phyloP scores from a whole-genome alignment of 2,113 vertebrate genomes.

The Petrocephalus zakoni region DNA sequence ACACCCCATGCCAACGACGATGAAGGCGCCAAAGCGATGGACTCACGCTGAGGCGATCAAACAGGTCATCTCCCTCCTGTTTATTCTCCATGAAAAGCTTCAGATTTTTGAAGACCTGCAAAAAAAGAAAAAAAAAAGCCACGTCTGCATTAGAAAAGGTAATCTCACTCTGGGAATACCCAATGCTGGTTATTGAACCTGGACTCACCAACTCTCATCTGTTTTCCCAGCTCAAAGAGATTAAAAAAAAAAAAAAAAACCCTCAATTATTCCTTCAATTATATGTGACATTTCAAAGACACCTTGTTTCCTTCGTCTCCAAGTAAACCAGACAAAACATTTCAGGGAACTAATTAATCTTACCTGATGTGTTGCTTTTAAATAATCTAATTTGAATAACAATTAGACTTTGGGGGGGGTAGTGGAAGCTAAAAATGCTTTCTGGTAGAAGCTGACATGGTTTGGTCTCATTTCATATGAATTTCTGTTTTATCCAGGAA shows the following conservation, averaged over 20 bases:
- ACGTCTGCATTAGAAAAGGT: conserved; percentile 14
- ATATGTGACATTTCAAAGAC: conserved; percentile 50
- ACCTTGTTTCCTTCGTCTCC: conserved; percentile 11
- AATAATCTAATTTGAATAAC: conserved; percentile 37
- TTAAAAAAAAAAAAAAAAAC: not conserved
- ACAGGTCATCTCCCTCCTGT: conserved; percentile 60
- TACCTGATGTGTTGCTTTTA: conserved; percentile 48
- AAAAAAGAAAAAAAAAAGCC: not conserved
- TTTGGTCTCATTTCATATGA: not conserved
- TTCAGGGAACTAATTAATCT: conserved; percentile 52
- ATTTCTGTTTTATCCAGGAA: not conserved
- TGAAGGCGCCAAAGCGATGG: not conserved
- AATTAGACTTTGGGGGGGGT: conserved; percentile 30
- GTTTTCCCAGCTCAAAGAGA: not conserved
- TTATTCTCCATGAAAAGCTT: conserved; percentile 66
- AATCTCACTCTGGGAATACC: not conserved
- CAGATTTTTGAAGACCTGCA: conserved; percentile 73
- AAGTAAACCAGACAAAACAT: conserved; percentile 45
- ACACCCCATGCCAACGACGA: not conserved
- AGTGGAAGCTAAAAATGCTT: not conserved
- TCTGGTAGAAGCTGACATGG: not conserved
- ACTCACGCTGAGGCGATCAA: conserved; percentile 59
- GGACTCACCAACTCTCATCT: not conserved
- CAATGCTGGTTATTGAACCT: not conserved
- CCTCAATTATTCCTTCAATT: conserved; percentile 32